Evolutionary conservation across 2,797 vertebrate genomes (phyloP).

Genomic region (Oreochromis grahami): DNA sequence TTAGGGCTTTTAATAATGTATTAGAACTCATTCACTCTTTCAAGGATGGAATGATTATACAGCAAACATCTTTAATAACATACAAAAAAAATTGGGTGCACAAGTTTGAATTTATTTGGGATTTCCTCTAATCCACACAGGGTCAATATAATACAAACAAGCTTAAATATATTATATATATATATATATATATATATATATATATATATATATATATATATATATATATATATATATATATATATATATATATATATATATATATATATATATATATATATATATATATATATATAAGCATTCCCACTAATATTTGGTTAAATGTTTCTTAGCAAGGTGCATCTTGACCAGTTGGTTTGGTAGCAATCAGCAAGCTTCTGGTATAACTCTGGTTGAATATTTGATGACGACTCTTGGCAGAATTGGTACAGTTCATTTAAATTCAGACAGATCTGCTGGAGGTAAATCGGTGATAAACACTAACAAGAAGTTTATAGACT

Average conservation of each 20-base stretch:
- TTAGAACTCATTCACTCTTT: background rate
- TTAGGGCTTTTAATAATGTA: background rate
- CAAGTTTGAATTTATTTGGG: too few species aligned
- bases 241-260: too few species aligned
- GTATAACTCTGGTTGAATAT: background rate
- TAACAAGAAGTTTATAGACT: background rate
- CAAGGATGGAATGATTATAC: background rate
- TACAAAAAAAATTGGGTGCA: too few species aligned
- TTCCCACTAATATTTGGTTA: background rate
- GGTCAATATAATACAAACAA: too few species aligned
- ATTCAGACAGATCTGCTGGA: background rate
- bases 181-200: too few species aligned
- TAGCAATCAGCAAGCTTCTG: background rate
- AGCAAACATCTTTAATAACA: background rate
- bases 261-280: too few species aligned
- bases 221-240: too few species aligned
- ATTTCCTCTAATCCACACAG: too few species aligned
- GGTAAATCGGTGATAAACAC: background rate
- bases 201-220: too few species aligned
- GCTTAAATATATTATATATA: too few species aligned
- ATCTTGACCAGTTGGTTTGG: background rate
- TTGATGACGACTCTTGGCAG: background rate
- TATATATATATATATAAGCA: too few species aligned
- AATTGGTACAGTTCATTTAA: background rate
- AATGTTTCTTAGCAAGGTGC: background rate